Conservation (phyloP, 2,113 vertebrate genomes). For the Uria aalge region DNA sequence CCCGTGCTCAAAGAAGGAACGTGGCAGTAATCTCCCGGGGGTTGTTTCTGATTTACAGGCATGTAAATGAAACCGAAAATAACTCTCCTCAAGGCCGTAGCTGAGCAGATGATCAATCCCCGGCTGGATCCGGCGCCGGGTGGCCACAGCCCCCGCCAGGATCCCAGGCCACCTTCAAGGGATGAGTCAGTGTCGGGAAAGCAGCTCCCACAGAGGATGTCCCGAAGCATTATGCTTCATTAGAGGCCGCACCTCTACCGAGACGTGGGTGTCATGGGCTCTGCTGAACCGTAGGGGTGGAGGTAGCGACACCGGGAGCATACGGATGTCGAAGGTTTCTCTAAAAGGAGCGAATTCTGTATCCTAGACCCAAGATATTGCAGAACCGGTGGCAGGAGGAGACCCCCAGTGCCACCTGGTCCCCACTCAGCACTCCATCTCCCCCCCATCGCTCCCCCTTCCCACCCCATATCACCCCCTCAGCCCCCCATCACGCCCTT, state of each 20-base stretch:
- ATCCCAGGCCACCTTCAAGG: rapidly evolving
- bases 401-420: not conserved
- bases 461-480: not conserved
- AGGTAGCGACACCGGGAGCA: rapidly evolving
- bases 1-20: not conserved
- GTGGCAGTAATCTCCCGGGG: not conserved
- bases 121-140: not conserved
- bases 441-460: too few relatives aligned
- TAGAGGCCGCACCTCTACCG: not conserved
- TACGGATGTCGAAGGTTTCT: rapidly evolving
- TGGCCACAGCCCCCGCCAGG: not conserved
- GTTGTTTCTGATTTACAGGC: rapidly evolving
- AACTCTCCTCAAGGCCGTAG: rapidly evolving
- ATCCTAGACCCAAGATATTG: too few relatives aligned
- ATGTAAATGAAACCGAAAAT: not conserved
- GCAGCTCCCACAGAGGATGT: not conserved
- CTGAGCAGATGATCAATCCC: not conserved
- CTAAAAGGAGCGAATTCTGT: not conserved
- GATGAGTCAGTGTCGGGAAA: not conserved
- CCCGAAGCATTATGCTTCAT: not conserved
- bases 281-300: not conserved
- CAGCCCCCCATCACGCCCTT: not conserved
- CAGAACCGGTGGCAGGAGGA: not conserved
- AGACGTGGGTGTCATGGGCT: not conserved
- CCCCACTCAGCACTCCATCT: too few relatives aligned